Conservation (phyloP, 2,113 vertebrate species). For the Phalacrocorax pelagicus region DNA sequence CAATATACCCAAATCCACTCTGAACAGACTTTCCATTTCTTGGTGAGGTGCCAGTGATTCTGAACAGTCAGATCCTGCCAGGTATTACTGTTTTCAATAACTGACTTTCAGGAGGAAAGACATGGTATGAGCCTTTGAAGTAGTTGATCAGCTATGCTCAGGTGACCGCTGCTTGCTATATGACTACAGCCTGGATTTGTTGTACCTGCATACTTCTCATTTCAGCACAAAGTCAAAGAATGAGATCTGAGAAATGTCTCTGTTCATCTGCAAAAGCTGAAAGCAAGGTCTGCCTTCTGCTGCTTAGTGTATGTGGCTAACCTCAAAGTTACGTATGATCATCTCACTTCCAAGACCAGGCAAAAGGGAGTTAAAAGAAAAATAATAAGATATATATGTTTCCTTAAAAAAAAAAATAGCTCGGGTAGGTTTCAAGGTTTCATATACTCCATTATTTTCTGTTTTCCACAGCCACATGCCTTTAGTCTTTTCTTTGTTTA, state of each 20-base stretch:
- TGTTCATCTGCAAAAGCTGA: not conserved
- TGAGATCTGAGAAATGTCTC: not conserved
- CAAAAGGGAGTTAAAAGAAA: not conserved
- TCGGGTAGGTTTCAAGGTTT: too few species aligned
- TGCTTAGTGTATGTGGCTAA: not conserved
- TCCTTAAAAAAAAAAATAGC: too few species aligned
- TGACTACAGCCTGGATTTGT: not conserved
- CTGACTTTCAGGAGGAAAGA: not conserved
- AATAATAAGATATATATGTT: not conserved
- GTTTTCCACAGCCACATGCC: not conserved
- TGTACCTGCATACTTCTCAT: not conserved
- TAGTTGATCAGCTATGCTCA: conserved; percentile 13
- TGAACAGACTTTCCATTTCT: not conserved
- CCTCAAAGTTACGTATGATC: not conserved
- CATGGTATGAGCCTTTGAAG: conserved; percentile 10
- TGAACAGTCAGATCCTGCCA: conserved; percentile 27
- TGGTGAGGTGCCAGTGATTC: conserved; percentile 53
- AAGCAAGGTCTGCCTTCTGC: not conserved
- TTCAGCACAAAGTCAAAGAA: not conserved
- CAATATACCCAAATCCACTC: conserved; percentile 11
- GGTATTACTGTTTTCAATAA: not conserved
- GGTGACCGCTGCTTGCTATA: not conserved
- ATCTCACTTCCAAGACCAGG: not conserved
- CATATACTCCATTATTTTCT: not conserved
- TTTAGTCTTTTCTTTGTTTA: not conserved